Conservation (phyloP, 2,888 invertebrate genomes). For the Sphinx pinastri region DNA sequence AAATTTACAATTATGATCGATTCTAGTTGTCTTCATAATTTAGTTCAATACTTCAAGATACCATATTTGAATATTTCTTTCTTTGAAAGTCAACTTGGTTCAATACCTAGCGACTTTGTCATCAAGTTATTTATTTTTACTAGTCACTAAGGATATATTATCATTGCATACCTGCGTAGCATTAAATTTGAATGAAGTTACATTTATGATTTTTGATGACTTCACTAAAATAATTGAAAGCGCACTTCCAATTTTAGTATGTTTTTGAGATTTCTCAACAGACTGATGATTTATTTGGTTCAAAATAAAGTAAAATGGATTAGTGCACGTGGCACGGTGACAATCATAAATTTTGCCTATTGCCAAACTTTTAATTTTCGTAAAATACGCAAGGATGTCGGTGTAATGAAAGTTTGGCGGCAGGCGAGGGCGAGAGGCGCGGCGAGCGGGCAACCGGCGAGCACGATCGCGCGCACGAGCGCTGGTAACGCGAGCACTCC, state of each 20-base stretch:
- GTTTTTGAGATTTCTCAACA: conserved; percentile 6
- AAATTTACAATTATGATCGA: conserved; percentile 2
- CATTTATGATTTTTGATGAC: neutral
- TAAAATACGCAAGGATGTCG: conserved; percentile 15
- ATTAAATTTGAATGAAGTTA: conserved; percentile 1
- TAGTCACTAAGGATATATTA: neutral
- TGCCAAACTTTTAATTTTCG: neutral
- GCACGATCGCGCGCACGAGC: conserved; percentile 86
- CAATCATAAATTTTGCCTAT: neutral
- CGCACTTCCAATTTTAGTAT: neutral
- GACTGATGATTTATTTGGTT: neutral
- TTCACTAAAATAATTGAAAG: neutral
- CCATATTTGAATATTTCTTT: conserved; percentile 5
- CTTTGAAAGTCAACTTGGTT: neutral
- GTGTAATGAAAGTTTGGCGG: conserved; percentile 43
- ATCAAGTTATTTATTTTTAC: conserved; percentile 5
- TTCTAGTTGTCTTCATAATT: neutral
- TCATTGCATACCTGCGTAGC: neutral
- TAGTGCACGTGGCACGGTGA: conserved; percentile 10
- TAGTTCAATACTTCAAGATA: neutral
- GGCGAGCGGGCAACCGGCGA: conserved; percentile 73
- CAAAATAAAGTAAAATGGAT: neutral
- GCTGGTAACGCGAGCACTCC: conserved; percentile 82
- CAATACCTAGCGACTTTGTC: neutral
- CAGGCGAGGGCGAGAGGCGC: conserved; percentile 84